These are phyloP conservation scores for Neolamprologus ventralis DNA, from an alignment of 2,113 vertebrate species.

Conservation along the genomic window DNA sequence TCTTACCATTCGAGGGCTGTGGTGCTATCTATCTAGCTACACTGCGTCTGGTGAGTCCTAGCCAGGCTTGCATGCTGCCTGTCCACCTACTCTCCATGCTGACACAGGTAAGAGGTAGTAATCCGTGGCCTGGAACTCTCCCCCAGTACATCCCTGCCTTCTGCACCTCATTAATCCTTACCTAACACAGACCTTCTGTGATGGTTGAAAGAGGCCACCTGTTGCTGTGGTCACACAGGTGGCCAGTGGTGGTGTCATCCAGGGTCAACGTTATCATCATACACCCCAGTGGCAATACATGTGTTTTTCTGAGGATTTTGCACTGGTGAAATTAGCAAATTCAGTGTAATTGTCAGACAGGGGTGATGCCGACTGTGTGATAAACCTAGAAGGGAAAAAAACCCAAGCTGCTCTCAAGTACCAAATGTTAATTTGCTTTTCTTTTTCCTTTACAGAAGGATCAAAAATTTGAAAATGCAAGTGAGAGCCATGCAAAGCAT, in stretches of 20 bases:
- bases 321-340: background rate
- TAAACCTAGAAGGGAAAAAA: background rate
- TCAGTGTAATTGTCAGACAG: background rate
- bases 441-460: background rate
- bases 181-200: constrained; percentile 43
- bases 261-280: background rate
- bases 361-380: background rate
- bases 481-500: background rate
- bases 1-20: background rate
- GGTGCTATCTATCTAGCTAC: background rate
- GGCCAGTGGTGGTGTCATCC: background rate
- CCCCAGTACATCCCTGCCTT: constrained; percentile 35
- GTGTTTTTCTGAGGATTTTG: background rate
- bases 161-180: constrained; percentile 54
- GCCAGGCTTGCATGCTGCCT: background rate
- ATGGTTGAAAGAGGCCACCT: constrained; percentile 57
- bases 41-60: constrained; percentile 32
- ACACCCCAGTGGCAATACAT: background rate
- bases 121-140: constrained; percentile 55
- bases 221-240: constrained; percentile 25
- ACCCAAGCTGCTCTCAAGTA: background rate
- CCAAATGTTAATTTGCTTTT: background rate
- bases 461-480: background rate
- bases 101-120: constrained; percentile 61
- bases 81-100: constrained; percentile 39